Conservation (phyloP, 2,113 vertebrate genomes). For the Sigmodon hispidus region DNA sequence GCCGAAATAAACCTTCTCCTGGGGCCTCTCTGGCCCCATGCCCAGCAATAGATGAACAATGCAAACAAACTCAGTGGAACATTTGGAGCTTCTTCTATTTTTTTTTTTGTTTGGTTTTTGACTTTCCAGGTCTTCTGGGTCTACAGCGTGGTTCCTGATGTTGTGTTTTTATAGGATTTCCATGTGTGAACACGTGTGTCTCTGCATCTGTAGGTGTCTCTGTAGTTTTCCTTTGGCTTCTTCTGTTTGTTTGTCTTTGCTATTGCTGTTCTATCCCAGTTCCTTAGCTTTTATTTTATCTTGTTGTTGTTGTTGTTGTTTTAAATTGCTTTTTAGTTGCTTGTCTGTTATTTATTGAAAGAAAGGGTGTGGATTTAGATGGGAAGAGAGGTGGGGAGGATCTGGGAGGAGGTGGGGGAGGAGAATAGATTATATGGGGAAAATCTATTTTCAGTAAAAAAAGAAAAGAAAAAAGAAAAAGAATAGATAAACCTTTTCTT, state of each 20-base stretch:
- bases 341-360: not conserved
- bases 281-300: not conserved
- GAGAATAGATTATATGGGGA: not conserved
- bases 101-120: not conserved
- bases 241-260: not conserved
- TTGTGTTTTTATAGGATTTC: not conserved
- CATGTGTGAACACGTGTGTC: not conserved
- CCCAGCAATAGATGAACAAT: not conserved
- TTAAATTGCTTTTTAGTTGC: not conserved
- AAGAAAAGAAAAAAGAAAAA: not conserved
- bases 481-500: not conserved
- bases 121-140: not conserved
- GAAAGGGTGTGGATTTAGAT: not conserved
- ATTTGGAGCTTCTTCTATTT: not conserved
- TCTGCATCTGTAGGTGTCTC: not conserved
- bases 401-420: not conserved
- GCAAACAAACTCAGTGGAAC: not conserved
- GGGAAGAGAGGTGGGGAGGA: not conserved
- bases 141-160: not conserved
- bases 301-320: too few species aligned
- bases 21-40: not conserved
- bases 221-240: not conserved
- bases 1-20: not conserved
- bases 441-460: not conserved
- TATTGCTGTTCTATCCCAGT: not conserved